A percentile compares a stretch with the other conserved stretches of the same genome.
These are phyloP conservation scores for Melitaea cinxia DNA, from an alignment of 1,140 invertebrate species.

Conservation along the genomic window DNA sequence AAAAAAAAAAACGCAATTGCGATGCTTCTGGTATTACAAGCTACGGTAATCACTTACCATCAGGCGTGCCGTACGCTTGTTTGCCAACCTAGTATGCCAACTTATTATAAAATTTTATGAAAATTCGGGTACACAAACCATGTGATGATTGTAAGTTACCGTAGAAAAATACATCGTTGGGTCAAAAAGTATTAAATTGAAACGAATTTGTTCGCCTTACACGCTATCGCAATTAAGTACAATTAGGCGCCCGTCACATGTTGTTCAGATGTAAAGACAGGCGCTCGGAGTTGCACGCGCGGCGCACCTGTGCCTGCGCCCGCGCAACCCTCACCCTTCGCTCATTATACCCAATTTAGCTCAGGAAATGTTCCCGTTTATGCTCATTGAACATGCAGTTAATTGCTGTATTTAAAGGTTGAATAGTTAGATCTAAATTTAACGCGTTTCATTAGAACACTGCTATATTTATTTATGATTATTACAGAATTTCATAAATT, in stretches of 20 bases:
- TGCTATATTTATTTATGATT: background rate
- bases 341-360: constrained; percentile 74
- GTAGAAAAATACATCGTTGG: too few species aligned
- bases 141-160: too few species aligned
- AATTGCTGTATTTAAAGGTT: constrained; percentile 58
- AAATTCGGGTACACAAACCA: too few species aligned
- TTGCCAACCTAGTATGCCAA: too few species aligned
- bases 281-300: constrained; percentile 53
- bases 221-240: constrained; percentile 50
- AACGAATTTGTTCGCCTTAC: constrained; percentile 8
- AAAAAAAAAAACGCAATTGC: too few species aligned
- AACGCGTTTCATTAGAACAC: constrained; percentile 35
- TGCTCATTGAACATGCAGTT: constrained; percentile 64
- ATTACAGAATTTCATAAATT: constrained; percentile 3
- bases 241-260: constrained; percentile 54
- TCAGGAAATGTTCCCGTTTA: constrained; percentile 68
- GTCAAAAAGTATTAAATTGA: background rate
- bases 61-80: too few species aligned
- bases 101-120: too few species aligned
- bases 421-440: constrained; percentile 43
- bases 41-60: too few species aligned
- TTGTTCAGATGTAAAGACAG: constrained; percentile 28
- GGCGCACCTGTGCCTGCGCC: constrained; percentile 64
- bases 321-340: constrained; percentile 54
- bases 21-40: too few species aligned